Conservation (phyloP, 2,888 invertebrate genomes). For the Drosophila ustulata region DNA sequence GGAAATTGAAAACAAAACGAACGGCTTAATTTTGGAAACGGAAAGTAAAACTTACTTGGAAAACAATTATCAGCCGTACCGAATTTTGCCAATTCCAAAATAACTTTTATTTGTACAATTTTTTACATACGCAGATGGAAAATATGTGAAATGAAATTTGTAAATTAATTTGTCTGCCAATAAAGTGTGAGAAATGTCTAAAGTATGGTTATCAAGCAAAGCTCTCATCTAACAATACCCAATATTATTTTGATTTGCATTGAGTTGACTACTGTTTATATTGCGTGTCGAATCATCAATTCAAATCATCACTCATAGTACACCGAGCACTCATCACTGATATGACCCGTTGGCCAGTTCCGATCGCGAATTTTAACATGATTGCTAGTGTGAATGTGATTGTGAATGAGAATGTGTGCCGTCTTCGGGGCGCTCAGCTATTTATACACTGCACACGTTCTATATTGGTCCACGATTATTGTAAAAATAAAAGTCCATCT, state of each 20-base stretch:
- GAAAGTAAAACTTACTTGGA: slow-evolving; percentile 84
- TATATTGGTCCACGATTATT: slow-evolving; percentile 52
- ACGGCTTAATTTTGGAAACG: slow-evolving; percentile 44
- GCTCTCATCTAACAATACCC: slow-evolving; percentile 1
- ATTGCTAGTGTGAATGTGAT: slow-evolving; percentile 7
- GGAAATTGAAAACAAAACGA: slow-evolving; percentile 26
- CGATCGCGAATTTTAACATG: slow-evolving; percentile 3
- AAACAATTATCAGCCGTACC: slow-evolving; percentile 85
- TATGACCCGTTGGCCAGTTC: slow-evolving; percentile 28
- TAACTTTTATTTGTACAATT: slow-evolving; percentile 70
- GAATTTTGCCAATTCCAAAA: slow-evolving; percentile 84
- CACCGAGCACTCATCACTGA: slow-evolving; percentile 10
- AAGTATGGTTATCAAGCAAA: not conserved
- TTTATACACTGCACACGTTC: slow-evolving; percentile 53
- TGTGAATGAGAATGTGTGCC: slow-evolving; percentile 6
- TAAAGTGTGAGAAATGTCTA: slow-evolving; percentile 1
- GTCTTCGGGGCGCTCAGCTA: slow-evolving; percentile 30
- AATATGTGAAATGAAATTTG: slow-evolving; percentile 56
- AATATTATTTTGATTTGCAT: slow-evolving; percentile 7
- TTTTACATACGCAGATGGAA: slow-evolving; percentile 40
- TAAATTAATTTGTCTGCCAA: slow-evolving; percentile 41
- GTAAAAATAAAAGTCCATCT: slow-evolving; percentile 29
- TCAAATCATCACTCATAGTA: slow-evolving; percentile 34
- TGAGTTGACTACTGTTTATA: slow-evolving; percentile 18
- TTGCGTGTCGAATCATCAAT: slow-evolving; percentile 28